Conservation (phyloP, 1,140 invertebrate species). For the Zaprionus tsacasi region DNA sequence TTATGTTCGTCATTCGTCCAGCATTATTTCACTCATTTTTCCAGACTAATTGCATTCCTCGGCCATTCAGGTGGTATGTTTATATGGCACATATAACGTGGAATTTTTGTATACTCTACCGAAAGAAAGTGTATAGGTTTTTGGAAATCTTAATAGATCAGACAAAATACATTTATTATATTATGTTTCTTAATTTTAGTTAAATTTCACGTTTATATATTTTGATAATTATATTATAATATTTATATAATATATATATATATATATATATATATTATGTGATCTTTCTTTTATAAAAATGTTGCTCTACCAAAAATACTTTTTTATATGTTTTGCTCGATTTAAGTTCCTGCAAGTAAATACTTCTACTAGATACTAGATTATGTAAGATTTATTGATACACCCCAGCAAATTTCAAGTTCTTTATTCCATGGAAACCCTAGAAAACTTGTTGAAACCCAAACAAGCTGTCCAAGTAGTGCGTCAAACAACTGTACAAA, state of each 20-base stretch:
- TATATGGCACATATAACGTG: neutral
- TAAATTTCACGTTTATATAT: too few species aligned
- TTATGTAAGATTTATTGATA: too few species aligned
- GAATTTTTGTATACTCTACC: neutral
- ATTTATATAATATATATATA: too few species aligned
- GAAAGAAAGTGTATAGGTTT: neutral
- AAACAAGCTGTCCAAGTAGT: conserved; percentile 14
- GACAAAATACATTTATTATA: neutral
- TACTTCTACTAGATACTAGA: too few species aligned
- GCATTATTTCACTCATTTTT: conserved; percentile 59
- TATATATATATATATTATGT: too few species aligned
- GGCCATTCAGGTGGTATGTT: neutral
- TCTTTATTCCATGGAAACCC: neutral
- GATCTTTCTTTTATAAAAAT: too few species aligned
- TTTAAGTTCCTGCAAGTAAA: too few species aligned
- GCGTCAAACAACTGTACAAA: conserved; percentile 60
- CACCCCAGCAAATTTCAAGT: too few species aligned
- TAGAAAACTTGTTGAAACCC: conserved; percentile 6
- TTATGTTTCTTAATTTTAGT: too few species aligned
- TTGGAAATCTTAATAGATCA: neutral
- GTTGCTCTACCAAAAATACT: too few species aligned
- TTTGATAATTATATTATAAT: too few species aligned
- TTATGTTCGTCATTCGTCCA: conserved; percentile 46
- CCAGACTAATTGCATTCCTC: conserved; percentile 59
- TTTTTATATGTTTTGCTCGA: too few species aligned